Evolutionary conservation across 2,888 invertebrate species (phyloP), one percentile per base, ranked within the genome.

Genomic region (Andrena bicolor): DNA sequence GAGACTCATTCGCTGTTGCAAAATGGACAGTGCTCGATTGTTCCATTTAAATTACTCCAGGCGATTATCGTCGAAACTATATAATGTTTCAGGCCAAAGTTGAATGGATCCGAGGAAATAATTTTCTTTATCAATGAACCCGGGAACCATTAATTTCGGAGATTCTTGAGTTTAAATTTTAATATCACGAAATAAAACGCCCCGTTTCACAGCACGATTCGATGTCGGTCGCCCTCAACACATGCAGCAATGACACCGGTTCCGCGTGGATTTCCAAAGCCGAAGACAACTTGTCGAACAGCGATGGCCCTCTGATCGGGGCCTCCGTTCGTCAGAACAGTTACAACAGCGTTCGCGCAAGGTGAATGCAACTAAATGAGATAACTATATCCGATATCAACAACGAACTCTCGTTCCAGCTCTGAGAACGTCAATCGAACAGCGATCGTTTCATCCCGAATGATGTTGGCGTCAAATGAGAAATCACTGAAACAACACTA

Each of bases 261-360:
- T 93, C 93, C 48, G 91, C 92, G 41, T 92, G 92, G 71, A 92
- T 93, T 88, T 93, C 93, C 16, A 92, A 91, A 76, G 87, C 90
- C 48, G 93, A 94, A 69, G 93, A 94, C 80, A 93, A 93, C 88
- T 84, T 93, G 61, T 93, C 93, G 30, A 94, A 93, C 76, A 93
- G 93, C 66, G 93, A 94, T 68, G 93, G 93, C 2, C 93, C 93
- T 3, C 80, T 93, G 70, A 90, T 94, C 49, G 91, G 90, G 85
- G 88, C 90, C 61, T 81, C 63, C 13, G 49, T 86, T 58, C 78
- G 80, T 16, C 85, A 78, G 56, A 87, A 86, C 23, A 89, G 83
- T 61, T 82, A 76, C 63, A 76, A 70, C 61, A 88, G 80, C 48
- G 73, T 83, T 30, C 80, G 76, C 7, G 30, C 68, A 2, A 85